Evolutionary conservation across 64 coral and sea anemone genomes (phyloP).

Genomic region (Dendronephthya gigantea): DNA sequence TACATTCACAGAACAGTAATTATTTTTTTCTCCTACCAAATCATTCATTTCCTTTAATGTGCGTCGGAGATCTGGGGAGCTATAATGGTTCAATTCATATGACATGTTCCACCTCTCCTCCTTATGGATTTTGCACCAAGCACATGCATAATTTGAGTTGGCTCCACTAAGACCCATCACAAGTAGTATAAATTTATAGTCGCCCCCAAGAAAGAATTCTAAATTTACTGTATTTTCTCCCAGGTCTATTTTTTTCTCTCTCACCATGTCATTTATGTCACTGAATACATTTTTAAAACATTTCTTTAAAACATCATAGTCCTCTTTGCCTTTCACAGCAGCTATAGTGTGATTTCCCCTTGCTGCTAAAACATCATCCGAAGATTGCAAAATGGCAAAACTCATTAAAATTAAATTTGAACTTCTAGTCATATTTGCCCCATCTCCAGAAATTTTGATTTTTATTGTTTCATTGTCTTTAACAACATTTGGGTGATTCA

Average conservation of each 20-base stretch:
- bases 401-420: neutral
- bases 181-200: neutral
- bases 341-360: neutral
- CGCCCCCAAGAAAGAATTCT: no score
- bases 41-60: neutral
- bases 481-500: no score
- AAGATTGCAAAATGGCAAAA: neutral
- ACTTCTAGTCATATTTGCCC: neutral
- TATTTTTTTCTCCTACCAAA: neutral
- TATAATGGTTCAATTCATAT: neutral
- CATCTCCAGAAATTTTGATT: neutral
- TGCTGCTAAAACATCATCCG: neutral
- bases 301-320: neutral
- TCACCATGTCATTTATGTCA: slow-evolving; percentile 5
- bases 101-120: neutral
- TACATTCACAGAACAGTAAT: slow-evolving; percentile 3
- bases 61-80: no score
- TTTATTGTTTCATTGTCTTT: no score
- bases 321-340: neutral
- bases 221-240: neutral
- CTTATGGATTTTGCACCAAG: slow-evolving; percentile 23
- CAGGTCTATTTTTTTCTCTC: neutral
- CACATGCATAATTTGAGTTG: slow-evolving; percentile 17
- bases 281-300: neutral
- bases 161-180: neutral